phyloP scores from a whole-genome alignment of 2,113 vertebrate species.

The Channa maculata region DNA sequence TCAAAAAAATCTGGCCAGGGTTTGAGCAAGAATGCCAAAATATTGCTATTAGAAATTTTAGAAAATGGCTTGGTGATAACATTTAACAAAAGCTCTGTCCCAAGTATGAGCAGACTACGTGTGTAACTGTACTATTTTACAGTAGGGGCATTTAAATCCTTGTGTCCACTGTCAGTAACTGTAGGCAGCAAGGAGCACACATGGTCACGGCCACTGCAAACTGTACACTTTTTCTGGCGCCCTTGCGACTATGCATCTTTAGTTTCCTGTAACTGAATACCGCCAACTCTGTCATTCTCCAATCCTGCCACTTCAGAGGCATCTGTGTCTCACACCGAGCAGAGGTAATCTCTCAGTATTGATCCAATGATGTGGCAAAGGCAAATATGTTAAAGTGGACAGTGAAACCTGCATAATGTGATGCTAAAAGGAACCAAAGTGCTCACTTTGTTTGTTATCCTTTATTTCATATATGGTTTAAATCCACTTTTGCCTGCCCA shows the following conservation, averaged over 20 bases:
- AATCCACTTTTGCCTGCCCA: slow-evolving; percentile 17
- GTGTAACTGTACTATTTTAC: not conserved
- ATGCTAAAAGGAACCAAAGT: not conserved
- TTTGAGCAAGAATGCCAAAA: not conserved
- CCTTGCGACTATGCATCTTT: slow-evolving; percentile 63
- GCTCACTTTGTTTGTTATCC: not conserved
- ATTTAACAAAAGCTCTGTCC: slow-evolving; percentile 7
- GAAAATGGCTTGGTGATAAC: too few relatives aligned
- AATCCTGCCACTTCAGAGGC: slow-evolving; percentile 44
- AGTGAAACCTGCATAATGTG: slow-evolving; percentile 8
- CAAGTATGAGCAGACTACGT: not conserved
- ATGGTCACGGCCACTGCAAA: slow-evolving; percentile 53
- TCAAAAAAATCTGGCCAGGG: slow-evolving; percentile 21
- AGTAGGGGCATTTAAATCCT: not conserved
- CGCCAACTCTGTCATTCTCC: slow-evolving; percentile 40
- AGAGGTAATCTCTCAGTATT: slow-evolving; percentile 69
- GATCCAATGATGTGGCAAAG: slow-evolving; percentile 66
- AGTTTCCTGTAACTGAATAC: slow-evolving; percentile 74
- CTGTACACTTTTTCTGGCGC: slow-evolving; percentile 59
- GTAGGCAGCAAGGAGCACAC: slow-evolving; percentile 45
- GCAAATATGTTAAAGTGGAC: slow-evolving; percentile 54
- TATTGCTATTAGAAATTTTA: too few relatives aligned
- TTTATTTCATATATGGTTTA: slow-evolving; percentile 7
- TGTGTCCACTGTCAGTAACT: slow-evolving; percentile 46
- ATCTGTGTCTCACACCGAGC: slow-evolving; percentile 41